phyloP scores from a whole-genome alignment of 2,113 vertebrate species.

The Chionodraco myersi region DNA sequence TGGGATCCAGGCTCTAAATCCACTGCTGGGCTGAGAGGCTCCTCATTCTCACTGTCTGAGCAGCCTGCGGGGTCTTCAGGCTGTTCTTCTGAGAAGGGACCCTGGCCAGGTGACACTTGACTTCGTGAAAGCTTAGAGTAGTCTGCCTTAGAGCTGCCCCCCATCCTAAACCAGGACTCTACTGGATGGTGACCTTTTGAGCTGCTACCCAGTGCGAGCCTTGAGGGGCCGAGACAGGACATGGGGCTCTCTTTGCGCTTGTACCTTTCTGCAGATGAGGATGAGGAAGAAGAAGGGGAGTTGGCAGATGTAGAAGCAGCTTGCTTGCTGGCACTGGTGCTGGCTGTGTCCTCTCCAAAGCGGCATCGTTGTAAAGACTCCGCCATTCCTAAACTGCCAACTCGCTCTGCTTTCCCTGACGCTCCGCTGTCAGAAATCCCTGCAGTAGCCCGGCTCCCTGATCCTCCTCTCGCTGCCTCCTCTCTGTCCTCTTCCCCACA shows the following conservation, averaged over 20 bases:
- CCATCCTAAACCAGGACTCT: slow-evolving; percentile 84
- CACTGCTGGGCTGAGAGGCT: slow-evolving; percentile 74
- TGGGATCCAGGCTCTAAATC: slow-evolving; percentile 68
- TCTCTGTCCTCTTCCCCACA: slow-evolving; percentile 77
- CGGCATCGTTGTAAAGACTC: slow-evolving; percentile 94
- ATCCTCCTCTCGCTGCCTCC: slow-evolving; percentile 58
- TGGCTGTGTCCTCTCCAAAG: slow-evolving; percentile 89
- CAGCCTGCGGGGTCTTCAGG: slow-evolving; percentile 73
- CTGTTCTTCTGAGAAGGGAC: slow-evolving; percentile 78
- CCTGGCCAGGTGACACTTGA: slow-evolving; percentile 72
- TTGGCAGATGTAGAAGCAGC: slow-evolving; percentile 74
- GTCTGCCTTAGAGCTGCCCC: slow-evolving; percentile 80
- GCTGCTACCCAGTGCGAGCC: slow-evolving; percentile 75
- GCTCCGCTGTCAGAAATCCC: slow-evolving; percentile 73
- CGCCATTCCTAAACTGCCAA: slow-evolving; percentile 79
- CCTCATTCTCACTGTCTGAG: slow-evolving; percentile 85
- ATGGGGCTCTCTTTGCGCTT: slow-evolving; percentile 84
- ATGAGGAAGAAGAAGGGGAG: slow-evolving; percentile 85
- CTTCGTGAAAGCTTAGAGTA: slow-evolving; percentile 81
- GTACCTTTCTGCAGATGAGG: slow-evolving; percentile 87
- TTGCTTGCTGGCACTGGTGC: slow-evolving; percentile 71
- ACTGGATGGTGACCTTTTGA: slow-evolving; percentile 76
- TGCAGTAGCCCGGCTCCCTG: slow-evolving; percentile 61
- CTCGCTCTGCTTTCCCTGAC: slow-evolving; percentile 75
- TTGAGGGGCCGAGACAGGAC: slow-evolving; percentile 84